These are phyloP conservation scores for Herpetotheres cachinnans DNA, from an alignment of 2,113 vertebrate genomes.

Conservation along the genomic window DNA sequence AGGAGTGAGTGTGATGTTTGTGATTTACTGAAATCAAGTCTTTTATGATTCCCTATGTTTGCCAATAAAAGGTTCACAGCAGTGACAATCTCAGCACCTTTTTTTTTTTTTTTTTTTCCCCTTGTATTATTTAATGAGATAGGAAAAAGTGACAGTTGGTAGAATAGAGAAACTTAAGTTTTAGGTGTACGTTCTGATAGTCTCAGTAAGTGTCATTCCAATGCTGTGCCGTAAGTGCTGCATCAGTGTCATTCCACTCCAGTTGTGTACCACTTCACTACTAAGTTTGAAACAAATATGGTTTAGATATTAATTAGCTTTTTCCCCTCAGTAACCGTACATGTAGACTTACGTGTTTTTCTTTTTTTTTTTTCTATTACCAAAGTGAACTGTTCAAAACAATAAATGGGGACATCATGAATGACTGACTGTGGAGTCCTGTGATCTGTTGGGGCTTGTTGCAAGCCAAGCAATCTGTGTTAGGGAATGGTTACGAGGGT, in stretches of 20 bases:
- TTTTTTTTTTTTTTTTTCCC: neutral
- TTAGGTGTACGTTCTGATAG: neutral
- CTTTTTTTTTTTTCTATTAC: neutral
- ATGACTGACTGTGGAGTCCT: neutral
- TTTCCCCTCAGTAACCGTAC: neutral
- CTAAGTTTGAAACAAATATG: neutral
- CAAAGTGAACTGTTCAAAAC: neutral
- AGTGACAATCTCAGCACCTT: neutral
- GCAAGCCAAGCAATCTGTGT: neutral
- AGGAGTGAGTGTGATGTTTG: neutral
- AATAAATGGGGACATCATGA: neutral
- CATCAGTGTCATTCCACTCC: neutral
- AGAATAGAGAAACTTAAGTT: neutral
- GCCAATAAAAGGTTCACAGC: neutral
- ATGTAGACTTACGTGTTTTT: fast-evolving
- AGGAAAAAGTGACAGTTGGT: neutral
- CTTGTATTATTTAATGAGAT: neutral
- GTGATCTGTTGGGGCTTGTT: neutral
- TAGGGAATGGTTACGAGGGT: neutral
- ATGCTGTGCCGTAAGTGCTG: neutral
- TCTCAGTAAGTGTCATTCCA: fast-evolving
- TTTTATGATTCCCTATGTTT: neutral
- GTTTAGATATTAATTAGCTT: neutral
- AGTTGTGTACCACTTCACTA: neutral
- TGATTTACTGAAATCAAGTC: neutral